Percentiles rank a stretch among this genome's conserved stretches.
Evolutionary conservation across 2,113 vertebrate species (phyloP).

Genomic region (Anser brachyrhynchus): DNA sequence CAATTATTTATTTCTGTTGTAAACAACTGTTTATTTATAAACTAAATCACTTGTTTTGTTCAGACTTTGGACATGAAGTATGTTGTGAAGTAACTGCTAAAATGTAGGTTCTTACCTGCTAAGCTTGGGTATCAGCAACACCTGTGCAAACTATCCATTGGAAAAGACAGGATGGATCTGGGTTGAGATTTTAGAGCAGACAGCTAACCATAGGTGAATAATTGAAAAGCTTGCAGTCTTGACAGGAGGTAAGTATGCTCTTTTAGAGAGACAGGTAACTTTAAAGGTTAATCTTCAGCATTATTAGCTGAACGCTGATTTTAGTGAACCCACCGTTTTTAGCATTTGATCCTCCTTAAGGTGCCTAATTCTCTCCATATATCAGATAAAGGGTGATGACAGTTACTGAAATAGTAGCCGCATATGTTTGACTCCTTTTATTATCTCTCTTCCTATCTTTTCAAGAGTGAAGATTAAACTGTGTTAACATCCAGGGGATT

Average conservation of each 20-base stretch:
- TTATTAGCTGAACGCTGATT: accelerated
- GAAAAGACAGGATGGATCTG: neutral
- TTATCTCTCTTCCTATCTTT: neutral
- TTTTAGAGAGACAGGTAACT: neutral
- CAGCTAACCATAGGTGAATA: neutral
- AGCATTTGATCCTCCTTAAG: neutral
- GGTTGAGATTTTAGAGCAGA: neutral
- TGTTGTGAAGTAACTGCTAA: neutral
- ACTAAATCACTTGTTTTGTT: neutral
- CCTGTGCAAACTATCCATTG: neutral
- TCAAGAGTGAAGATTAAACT: neutral
- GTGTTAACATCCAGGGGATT: neutral
- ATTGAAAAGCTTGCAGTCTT: neutral
- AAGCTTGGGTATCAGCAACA: neutral
- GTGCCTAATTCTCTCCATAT: neutral
- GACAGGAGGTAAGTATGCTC: neutral
- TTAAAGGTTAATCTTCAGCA: neutral
- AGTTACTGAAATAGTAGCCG: neutral
- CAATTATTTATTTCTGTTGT: neutral
- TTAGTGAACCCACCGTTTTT: neutral
- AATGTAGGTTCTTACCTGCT: neutral
- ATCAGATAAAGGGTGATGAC: neutral
- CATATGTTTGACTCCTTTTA: neutral
- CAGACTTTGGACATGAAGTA: neutral
- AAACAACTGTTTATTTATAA: neutral